Conservation (phyloP, 2,888 invertebrate species). For the Muscina levida region DNA sequence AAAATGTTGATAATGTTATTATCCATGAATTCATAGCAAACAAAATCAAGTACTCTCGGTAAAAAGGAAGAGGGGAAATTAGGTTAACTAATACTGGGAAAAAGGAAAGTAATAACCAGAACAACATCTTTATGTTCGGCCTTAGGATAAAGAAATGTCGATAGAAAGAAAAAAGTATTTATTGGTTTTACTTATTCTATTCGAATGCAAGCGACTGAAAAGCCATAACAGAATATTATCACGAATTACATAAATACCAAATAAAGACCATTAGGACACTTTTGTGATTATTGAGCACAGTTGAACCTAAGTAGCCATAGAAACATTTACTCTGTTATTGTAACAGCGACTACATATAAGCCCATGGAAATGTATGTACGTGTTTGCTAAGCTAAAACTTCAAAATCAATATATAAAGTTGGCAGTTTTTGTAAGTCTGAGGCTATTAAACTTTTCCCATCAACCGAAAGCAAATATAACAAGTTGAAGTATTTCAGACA, state of each 20-base stretch:
- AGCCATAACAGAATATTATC: conserved; percentile 44
- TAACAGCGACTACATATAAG: conserved; percentile 20
- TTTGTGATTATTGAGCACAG: conserved; percentile 21
- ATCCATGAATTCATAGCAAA: background rate
- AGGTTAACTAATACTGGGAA: too few relatives aligned
- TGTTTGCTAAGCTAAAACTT: conserved; percentile 42
- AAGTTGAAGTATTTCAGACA: conserved; percentile 16
- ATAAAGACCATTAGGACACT: conserved; percentile 49
- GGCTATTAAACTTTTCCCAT: conserved; percentile 57
- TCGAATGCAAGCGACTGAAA: too few relatives aligned
- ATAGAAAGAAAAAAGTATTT: background rate
- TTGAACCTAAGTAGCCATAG: conserved; percentile 54
- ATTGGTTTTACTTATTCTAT: too few relatives aligned
- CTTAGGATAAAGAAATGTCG: background rate
- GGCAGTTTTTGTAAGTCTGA: conserved; percentile 41
- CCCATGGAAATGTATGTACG: background rate
- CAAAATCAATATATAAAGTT: conserved; percentile 57
- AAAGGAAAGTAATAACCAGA: background rate
- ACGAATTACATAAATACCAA: conserved; percentile 47
- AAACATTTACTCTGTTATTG: conserved; percentile 42
- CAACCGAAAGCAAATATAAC: conserved; percentile 41
- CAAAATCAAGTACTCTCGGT: background rate
- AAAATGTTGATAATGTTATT: conserved; percentile 18
- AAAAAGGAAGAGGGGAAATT: too few relatives aligned
- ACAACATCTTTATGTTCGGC: background rate